Evolutionary conservation across 2,113 vertebrate genomes (phyloP), one percentile per base, ranked within the genome.

Genomic region (Glaucidium brasilianum): DNA sequence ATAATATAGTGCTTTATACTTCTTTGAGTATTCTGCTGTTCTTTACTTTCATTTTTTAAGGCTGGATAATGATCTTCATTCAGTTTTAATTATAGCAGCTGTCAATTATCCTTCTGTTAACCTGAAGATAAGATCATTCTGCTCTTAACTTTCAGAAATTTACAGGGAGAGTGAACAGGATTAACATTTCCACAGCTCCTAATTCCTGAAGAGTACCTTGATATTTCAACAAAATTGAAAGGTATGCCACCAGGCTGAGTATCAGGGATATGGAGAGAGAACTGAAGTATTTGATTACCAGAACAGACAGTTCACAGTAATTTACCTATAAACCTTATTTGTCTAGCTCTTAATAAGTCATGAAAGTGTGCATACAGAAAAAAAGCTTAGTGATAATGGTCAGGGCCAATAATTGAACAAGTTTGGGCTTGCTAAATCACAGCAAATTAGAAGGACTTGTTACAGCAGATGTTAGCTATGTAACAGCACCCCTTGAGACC

Each of bases 101-200:
- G 19, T 50, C 69, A 76, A 29, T 91, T 89, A 78, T 75, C 53
- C 53, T 85, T 60, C 18, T 67, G 73, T 53, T 77, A 89, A 50
- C 8, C 25, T 39, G 34, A 81, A 89, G 37, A 69, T 41, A 84
- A 83, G 22, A 84, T 52, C 52, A 35, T 55, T 91, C 43, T 83
- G 50, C 10, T 88, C 18, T 86, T 80, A 84, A 21, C 39, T 94
- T 78, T 47, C n/a, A 87, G 53, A 82, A 84, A 63, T 67, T 59
- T 75, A 56, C 19, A 56, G 15, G 76, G 26, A 63, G 63, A 83
- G 29, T 85, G 30, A 92, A 50, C 22, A 86, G 15, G 27, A 89
- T 86, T 93, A 92, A 79, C 47, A 93, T 73, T 96, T 74, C 53
- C 59, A 82, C 69, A 79, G n/a, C 18, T 93, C 66, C 47, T 76